These are phyloP conservation scores for Galerucella calmariensis DNA, from an alignment of 2,888 invertebrate species.

Conservation along the genomic window DNA sequence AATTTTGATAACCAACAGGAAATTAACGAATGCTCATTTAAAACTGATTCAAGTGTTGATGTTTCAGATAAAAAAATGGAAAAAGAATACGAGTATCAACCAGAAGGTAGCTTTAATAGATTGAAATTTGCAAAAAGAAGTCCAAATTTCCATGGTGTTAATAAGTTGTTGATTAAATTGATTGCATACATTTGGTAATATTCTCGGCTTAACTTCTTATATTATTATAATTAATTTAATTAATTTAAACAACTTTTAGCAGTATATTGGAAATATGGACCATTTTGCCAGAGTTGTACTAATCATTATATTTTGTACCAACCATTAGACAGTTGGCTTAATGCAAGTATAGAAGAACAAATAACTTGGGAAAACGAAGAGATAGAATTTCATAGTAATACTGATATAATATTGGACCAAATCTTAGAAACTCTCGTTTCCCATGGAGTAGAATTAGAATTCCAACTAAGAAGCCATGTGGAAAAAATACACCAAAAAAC, in stretches of 20 bases:
- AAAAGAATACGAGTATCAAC: not conserved
- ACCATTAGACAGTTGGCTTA: not conserved
- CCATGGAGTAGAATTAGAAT: not conserved
- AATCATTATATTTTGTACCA: not conserved
- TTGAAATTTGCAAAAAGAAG: not conserved
- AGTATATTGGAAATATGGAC: not conserved
- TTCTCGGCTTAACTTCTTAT: too few species aligned
- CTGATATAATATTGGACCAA: not conserved
- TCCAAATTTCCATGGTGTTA: not conserved
- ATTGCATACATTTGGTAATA: too few species aligned
- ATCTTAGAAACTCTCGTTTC: not conserved
- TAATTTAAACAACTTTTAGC: too few species aligned
- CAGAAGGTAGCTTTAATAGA: conserved; percentile 1
- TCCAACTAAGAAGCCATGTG: not conserved
- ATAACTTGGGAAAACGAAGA: not conserved
- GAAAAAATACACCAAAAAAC: not conserved
- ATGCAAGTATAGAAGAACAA: not conserved
- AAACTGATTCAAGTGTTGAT: not conserved
- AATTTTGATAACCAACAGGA: not conserved
- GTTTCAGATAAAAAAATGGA: not conserved
- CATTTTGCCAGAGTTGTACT: not conserved
- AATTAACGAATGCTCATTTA: not conserved
- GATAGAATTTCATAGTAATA: not conserved
- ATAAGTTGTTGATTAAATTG: too few species aligned
- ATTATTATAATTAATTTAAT: too few species aligned